Evolutionary conservation across 2,888 invertebrate species (phyloP).

Genomic region (Drosophila nr. medialis): DNA sequence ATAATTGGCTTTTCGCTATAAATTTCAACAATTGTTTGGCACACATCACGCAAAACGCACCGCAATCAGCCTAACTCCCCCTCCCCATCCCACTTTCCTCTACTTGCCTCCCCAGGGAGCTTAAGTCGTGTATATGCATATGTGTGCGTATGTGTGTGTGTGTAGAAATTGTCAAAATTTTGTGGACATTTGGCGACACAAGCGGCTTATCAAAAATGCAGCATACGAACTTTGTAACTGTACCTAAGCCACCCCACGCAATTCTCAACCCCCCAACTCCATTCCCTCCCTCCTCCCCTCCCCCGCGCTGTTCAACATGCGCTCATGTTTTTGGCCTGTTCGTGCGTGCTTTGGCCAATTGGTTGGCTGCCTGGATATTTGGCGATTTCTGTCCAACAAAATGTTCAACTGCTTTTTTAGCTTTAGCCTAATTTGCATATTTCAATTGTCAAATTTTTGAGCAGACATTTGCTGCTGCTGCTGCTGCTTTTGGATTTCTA

Average conservation of each 20-base stretch:
- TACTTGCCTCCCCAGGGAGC: conserved; percentile 6
- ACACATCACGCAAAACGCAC: conserved; percentile 40
- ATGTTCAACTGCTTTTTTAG: conserved; percentile 29
- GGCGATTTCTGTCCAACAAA: conserved; percentile 31
- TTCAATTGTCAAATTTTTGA: conserved; percentile 50
- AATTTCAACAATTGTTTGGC: conserved; percentile 67
- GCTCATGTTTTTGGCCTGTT: conserved; percentile 25
- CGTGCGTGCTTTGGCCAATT: conserved; percentile 66
- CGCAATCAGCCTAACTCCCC: neutral
- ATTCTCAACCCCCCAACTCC: neutral
- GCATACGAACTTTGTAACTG: conserved; percentile 56
- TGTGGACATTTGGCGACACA: conserved; percentile 50
- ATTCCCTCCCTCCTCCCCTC: neutral
- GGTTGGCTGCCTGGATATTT: conserved; percentile 7
- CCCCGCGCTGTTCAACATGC: neutral
- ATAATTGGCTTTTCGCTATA: conserved; percentile 72
- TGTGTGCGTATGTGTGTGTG: conserved; percentile 8
- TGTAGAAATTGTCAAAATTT: conserved; percentile 60
- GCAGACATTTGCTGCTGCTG: neutral
- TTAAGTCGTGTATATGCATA: conserved; percentile 21
- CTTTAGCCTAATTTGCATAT: conserved; percentile 61
- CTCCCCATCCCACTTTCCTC: neutral
- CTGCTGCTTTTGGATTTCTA: conserved; percentile 12
- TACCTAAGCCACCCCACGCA: conserved; percentile 4
- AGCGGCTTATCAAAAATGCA: conserved; percentile 69